Base-by-base conservation (phyloP, 2,888 invertebrate genomes). In the Stenolophus ochropezus region DNA sequence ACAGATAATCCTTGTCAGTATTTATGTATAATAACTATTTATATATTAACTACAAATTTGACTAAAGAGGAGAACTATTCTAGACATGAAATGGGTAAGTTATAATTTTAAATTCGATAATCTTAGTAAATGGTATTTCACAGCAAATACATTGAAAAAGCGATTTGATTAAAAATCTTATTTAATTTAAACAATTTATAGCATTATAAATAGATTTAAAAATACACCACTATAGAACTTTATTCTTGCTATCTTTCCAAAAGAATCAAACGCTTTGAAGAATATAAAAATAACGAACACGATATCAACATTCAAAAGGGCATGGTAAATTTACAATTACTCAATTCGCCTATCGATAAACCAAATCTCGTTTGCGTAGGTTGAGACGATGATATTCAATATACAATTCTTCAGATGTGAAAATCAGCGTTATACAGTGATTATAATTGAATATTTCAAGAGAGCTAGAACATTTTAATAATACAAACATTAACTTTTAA, bases 11-110 rank as follows among this genome's bases (percentile, higher is more conserved):
- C 23, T 81, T 73, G 56, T 81, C 58, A 75, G 49, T 74, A 75
- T 75, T 75, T 53, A 75, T 75, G 20, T 61, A 73, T 80, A 73
- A 80, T 74, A 81, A 69, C 71, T 79, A 79, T 79, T 65, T 75
- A 27, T 75, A 74, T 74, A 61, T 85, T 85, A 85, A 84, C 87
- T 88, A 87, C 86, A 86, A 87, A 86, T 87, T 87, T 80, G 84
- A 87, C 87, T 87, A 87, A 86, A 88, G 87, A 86, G 86, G 84
- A 86, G 85, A 85, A 86, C 87, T 88, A 87, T 85, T 85, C 88
- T 88, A 88, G 83, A 88, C 87, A 88, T 86, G 87, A 87, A 88
- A 87, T 87, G 87, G 86, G 86, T 88, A 87, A 86, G 85, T 86
- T 85, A 77, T 77, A 84, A 85, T 84, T 85, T 87, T 88, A 87